Evolutionary conservation across 2,888 invertebrate species (phyloP).

Genomic region (Leptopilina drosophilae): DNA sequence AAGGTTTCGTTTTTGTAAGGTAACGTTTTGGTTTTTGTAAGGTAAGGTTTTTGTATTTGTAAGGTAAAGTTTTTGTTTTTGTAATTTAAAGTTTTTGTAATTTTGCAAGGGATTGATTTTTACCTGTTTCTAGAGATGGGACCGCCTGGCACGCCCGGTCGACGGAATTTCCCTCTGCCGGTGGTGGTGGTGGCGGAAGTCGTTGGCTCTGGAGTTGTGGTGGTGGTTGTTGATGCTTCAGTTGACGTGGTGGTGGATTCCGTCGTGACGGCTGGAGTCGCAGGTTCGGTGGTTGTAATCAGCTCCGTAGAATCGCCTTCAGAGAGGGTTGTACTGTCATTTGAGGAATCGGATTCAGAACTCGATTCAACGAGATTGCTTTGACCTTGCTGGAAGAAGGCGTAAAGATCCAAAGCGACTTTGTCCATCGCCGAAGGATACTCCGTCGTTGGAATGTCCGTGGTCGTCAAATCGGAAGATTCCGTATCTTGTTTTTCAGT

Average conservation of each 20-base stretch:
- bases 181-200: slow-evolving; percentile 53
- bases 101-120: neutral
- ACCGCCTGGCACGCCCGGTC: slow-evolving; percentile 47
- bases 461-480: slow-evolving; percentile 58
- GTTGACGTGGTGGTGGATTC: slow-evolving; percentile 61
- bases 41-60: no score
- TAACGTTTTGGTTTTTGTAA: no score
- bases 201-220: slow-evolving; percentile 53
- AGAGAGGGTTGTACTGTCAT: slow-evolving; percentile 77
- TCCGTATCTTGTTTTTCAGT: slow-evolving; percentile 57
- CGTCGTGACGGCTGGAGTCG: slow-evolving; percentile 75
- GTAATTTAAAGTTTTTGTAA: no score
- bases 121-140: slow-evolving; percentile 53
- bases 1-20: no score
- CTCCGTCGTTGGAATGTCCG: slow-evolving; percentile 81
- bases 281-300: slow-evolving; percentile 68
- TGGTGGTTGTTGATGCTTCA: slow-evolving; percentile 49
- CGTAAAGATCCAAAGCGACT: slow-evolving; percentile 89
- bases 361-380: slow-evolving; percentile 75
- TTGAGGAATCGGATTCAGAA: slow-evolving; percentile 80
- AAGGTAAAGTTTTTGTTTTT: no score
- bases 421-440: slow-evolving; percentile 86
- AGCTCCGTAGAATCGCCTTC: slow-evolving; percentile 78
- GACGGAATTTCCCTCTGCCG: slow-evolving; percentile 53
- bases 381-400: slow-evolving; percentile 84